These are phyloP conservation scores for Lasioglossum lativentre DNA, from an alignment of 2,888 invertebrate species.

Conservation along the genomic window DNA sequence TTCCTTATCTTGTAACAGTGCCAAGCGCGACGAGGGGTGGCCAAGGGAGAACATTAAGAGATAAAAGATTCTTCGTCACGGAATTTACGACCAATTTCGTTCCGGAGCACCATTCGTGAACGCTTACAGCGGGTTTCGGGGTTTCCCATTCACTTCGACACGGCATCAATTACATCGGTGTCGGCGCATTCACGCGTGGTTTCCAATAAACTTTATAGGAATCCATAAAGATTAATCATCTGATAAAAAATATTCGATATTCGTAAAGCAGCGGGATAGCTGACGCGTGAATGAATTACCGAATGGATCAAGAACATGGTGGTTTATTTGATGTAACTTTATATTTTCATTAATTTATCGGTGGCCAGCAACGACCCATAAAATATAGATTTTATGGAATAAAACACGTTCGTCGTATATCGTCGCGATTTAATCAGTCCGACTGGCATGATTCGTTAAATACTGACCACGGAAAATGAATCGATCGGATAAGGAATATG, in stretches of 20 bases:
- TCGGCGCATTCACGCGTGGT: neutral
- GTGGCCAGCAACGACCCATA: neutral
- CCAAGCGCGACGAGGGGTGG: constrained; percentile 30
- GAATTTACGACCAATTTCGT: constrained; percentile 71
- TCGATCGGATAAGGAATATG: constrained; percentile 2
- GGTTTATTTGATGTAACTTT: neutral
- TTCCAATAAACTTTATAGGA: neutral
- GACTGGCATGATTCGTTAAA: neutral
- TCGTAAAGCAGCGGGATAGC: neutral
- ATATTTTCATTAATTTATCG: constrained; percentile 13
- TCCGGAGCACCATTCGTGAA: constrained; percentile 39
- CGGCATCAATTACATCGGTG: constrained; percentile 1
- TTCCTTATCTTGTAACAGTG: constrained; percentile 63
- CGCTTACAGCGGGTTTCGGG: constrained; percentile 29
- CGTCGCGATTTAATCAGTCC: neutral
- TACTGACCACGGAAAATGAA: neutral
- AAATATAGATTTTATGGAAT: neutral
- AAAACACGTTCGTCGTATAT: neutral
- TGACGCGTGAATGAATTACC: neutral
- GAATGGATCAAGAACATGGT: neutral
- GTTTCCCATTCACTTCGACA: constrained; percentile 12
- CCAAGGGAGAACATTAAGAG: constrained; percentile 64
- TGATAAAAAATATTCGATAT: neutral
- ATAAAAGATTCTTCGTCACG: constrained; percentile 65
- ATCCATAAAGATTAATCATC: neutral